Evolutionary conservation across 2,113 vertebrate species (phyloP).

Genomic region (Mirza zaza): DNA sequence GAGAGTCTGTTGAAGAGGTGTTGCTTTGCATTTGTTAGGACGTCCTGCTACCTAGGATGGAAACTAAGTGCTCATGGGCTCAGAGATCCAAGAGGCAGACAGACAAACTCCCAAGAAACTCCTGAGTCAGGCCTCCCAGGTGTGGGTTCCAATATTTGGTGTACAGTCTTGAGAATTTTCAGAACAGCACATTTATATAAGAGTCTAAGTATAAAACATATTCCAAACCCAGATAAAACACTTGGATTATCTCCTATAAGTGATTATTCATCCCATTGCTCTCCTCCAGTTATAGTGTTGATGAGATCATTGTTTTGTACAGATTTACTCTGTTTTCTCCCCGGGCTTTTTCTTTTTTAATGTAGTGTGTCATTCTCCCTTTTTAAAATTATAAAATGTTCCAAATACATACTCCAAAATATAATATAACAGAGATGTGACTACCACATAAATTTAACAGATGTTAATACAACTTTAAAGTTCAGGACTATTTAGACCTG

Average conservation of each 20-base stretch:
- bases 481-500: not conserved
- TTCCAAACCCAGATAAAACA: constrained; percentile 32
- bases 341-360: not conserved
- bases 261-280: not conserved
- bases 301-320: constrained; percentile 13
- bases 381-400: constrained; percentile 55
- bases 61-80: not conserved
- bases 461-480: not conserved
- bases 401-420: constrained; percentile 39
- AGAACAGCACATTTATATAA: not conserved
- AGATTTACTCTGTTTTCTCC: constrained; percentile 20
- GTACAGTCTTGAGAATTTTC: not conserved
- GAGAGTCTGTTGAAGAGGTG: not conserved
- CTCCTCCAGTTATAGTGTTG: not conserved
- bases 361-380: not conserved
- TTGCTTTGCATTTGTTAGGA: constrained; percentile 12
- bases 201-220: constrained; percentile 20
- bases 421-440: not conserved
- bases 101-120: not conserved
- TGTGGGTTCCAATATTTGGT: not conserved
- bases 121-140: not conserved
- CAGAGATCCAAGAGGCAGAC: not conserved
- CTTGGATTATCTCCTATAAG: not conserved
- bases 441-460: not conserved
- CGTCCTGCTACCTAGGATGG: not conserved